A percentile compares a stretch with the other conserved stretches of the same genome.
Evolutionary conservation across 1,140 invertebrate genomes (phyloP).

Genomic region (Planococcus citri): DNA sequence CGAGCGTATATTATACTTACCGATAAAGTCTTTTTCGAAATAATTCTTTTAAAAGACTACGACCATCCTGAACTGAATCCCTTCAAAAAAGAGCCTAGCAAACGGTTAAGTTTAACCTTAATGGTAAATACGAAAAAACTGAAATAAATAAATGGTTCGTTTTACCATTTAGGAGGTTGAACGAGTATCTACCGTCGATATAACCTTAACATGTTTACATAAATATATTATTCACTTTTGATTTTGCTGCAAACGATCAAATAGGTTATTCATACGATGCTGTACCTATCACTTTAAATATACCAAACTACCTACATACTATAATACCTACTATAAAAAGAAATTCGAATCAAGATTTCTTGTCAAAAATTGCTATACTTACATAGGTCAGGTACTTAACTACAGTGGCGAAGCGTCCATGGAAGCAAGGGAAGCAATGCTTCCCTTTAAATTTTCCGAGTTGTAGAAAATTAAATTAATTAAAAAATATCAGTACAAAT

Average conservation of each 20-base stretch:
- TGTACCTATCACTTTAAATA: too few relatives aligned
- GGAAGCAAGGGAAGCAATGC: too few relatives aligned
- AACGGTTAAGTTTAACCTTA: constrained; percentile 7
- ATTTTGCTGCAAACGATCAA: neutral
- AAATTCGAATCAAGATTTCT: too few relatives aligned
- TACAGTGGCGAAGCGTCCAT: too few relatives aligned
- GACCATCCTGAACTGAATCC: neutral
- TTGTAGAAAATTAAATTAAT: too few relatives aligned
- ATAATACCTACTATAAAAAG: too few relatives aligned
- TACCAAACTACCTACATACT: too few relatives aligned
- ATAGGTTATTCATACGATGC: neutral
- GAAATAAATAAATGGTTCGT: neutral
- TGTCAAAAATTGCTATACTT: too few relatives aligned
- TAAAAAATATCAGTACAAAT: too few relatives aligned
- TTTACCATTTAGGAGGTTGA: neutral
- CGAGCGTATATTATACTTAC: constrained; percentile 16
- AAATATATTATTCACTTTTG: neutral
- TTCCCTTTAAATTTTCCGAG: too few relatives aligned
- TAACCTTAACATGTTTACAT: neutral
- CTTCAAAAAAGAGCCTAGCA: neutral
- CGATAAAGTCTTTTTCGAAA: constrained; percentile 17
- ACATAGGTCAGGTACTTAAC: too few relatives aligned
- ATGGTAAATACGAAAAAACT: neutral
- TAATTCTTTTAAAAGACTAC: constrained; percentile 18
- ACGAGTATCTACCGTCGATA: neutral